These are phyloP conservation scores for Etheostoma spectabile DNA, from an alignment of 2,113 vertebrate species.

Conservation along the genomic window DNA sequence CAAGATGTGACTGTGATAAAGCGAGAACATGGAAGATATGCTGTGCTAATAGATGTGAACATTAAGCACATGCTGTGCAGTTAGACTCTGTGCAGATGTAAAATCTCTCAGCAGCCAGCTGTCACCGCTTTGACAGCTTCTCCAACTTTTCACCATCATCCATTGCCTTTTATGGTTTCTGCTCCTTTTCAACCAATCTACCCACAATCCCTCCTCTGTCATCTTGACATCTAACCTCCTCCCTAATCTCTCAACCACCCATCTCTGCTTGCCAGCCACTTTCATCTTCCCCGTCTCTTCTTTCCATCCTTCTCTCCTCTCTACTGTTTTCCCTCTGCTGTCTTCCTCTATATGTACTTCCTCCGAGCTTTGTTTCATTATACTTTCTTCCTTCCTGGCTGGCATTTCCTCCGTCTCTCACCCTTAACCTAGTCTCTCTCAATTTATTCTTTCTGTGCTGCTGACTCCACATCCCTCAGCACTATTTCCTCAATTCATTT, in stretches of 20 bases:
- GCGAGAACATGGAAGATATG: neutral
- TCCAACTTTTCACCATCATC: neutral
- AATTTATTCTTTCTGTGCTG: slow-evolving; percentile 18
- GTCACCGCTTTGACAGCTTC: neutral
- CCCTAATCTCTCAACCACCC: neutral
- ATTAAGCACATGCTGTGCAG: neutral
- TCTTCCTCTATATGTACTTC: slow-evolving; percentile 3
- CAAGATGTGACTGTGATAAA: neutral
- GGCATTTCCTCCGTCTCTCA: neutral
- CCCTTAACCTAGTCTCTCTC: slow-evolving; percentile 19
- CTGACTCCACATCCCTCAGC: neutral
- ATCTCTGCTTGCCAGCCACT: slow-evolving; percentile 1
- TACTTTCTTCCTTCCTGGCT: slow-evolving; percentile 13
- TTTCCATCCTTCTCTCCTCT: slow-evolving; percentile 3
- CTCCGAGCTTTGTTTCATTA: slow-evolving; percentile 14
- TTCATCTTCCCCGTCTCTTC: neutral
- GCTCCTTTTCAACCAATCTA: neutral
- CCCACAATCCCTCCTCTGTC: slow-evolving; percentile 30
- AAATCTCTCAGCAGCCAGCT: neutral
- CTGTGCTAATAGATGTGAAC: neutral
- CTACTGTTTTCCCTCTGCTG: neutral
- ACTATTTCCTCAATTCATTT: slow-evolving; percentile 11
- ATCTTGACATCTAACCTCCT: slow-evolving; percentile 27
- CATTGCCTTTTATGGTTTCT: slow-evolving; percentile 1
- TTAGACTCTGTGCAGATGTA: neutral